Base-by-base conservation (phyloP, 2,113 vertebrate species). In the Xenopus laevis region DNA sequence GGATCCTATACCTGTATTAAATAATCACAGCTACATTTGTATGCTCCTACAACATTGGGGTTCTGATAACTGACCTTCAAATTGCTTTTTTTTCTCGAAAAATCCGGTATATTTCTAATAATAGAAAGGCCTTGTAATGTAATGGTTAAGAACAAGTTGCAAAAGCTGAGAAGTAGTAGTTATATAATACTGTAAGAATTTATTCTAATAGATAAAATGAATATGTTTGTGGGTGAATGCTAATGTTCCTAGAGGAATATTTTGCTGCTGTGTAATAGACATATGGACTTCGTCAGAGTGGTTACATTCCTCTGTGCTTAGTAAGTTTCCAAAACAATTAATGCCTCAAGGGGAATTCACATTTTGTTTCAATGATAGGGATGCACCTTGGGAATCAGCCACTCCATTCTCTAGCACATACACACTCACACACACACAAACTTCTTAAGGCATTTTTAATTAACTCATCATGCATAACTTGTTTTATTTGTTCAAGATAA, bases 311-410 rank as follows among this genome's bases (percentile, higher is more conserved):
- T 60, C 58, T 23, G 20, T 71, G 68, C 10, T 65, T n/a, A 65
- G 23, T 27, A 27, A 27, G 64, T 55, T 65, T 46, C 44, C 20
- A 61, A 23, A 71, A 40, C 44, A 71, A 61, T 60, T 64, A 63
- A 13, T 30, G n/a, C 40, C 45, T 63, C 59, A 30, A 52, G 61
- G 60, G 30, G 17, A 71, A 33, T 64, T 53, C 21, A 50, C 46
- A 20, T 52, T 63, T 58, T 72, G 30, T 63, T 62, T 62, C 44
- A 72, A 40, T 53, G 70, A 63, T 72, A 21, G 10, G 5, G 58
- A 64, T 40, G 58, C 58, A 53, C 60, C 70, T 46, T 63, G 70
- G 46, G 70, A 71, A 20, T 62, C 15, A 50, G 23, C 58, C 47
- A 47, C 50, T 18, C 59, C 61, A 72, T 64, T 52, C 70, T 53